Evolutionary conservation across 2,797 vertebrate species (phyloP), one percentile per base, ranked within the genome.

Genomic region (Pteropus rufus): DNA sequence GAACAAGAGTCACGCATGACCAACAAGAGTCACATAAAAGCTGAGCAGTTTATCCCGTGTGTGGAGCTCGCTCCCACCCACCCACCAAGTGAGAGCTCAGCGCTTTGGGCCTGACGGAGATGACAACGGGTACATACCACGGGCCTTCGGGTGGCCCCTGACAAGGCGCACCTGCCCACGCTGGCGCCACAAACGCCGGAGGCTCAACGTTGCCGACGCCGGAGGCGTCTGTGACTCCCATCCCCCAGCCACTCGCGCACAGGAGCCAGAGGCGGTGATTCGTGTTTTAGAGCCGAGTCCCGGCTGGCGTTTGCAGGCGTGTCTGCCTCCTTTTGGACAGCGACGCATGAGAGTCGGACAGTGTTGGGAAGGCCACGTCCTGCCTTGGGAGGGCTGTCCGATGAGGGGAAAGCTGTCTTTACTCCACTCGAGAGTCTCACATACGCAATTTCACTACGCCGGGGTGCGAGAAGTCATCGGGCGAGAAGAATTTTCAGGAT

Each of bases 201-300:
- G 65, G 44, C 58, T 46, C 26, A 41, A 31, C 14, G 29, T 64
- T 15, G 14, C 1, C 39, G 56, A 21, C n/a, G 14, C 0, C 23
- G 29, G 75, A 79, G 31, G 19, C 16, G 23, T 2, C 54, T 26
- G 34, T 46, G n/a, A 56, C 24, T 21, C 26, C 8, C 1, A 7
- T 3, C 10, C 70, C 58, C 21, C 56, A 2, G 18, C 14, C 60
- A 4, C 3, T 1, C n/a, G 34, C 54, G 7, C 0, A 3, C 49
- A 67, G 67, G 41, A 85, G 60, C 21, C 9, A 34, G 29, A 69
- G 84, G 76, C 83, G 73, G 67, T 9, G 12, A 62, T 10, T 2
- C 10, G 0, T 0, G 34, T 26, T 49, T 76, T 80, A 72, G 34
- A 26, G 44, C 84, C 82, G 12, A 16, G 26, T 56, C 79, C 34